Conservation (phyloP, 2,888 invertebrate species). For the Rhagonycha lutea region DNA sequence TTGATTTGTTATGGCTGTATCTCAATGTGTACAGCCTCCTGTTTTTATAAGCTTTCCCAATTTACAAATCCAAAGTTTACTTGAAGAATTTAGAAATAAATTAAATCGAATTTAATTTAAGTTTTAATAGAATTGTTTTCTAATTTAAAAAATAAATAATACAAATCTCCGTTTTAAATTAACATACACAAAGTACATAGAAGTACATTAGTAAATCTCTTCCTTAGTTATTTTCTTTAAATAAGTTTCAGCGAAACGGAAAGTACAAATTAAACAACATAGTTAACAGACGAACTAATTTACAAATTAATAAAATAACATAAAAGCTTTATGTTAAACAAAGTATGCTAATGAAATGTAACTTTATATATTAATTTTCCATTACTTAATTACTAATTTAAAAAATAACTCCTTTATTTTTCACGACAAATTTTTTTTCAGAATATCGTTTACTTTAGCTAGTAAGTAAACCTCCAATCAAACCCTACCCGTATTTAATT, state of each 20-base stretch:
- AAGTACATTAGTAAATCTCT: not conserved
- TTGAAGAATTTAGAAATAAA: not conserved
- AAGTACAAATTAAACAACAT: not conserved
- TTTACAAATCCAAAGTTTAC: not conserved
- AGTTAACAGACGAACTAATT: not conserved
- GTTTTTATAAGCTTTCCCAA: not conserved
- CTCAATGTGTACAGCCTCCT: slow-evolving; percentile 10
- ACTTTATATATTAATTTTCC: not conserved
- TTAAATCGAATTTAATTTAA: not conserved
- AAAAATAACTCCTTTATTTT: not conserved
- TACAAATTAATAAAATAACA: not conserved
- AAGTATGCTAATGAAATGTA: not conserved
- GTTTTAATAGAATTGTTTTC: not conserved
- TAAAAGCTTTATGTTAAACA: not conserved
- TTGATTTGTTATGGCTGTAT: slow-evolving; percentile 9
- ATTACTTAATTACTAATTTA: not conserved
- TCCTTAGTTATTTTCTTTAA: not conserved
- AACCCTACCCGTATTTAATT: not conserved
- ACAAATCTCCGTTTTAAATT: not conserved
- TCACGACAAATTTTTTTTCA: not conserved
- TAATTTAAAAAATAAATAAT: not conserved
- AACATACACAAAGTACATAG: not conserved
- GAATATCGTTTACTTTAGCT: not conserved
- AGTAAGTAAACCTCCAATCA: not conserved
- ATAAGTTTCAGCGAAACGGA: not conserved